Evolutionary conservation across 2,888 invertebrate species (phyloP), one percentile per base, ranked within the genome.

Genomic region (Hecatera dysodea): DNA sequence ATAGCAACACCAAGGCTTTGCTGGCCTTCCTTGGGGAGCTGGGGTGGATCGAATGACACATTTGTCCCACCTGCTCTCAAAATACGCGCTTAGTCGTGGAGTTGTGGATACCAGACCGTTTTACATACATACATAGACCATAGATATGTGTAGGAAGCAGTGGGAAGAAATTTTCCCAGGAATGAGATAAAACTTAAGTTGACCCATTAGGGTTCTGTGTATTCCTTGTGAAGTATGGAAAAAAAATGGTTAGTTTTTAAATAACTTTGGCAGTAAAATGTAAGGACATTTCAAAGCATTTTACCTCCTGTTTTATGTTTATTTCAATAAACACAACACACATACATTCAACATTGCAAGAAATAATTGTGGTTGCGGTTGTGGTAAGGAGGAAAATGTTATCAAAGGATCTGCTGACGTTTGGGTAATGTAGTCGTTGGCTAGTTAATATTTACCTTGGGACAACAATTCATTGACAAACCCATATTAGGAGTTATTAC

Each of bases 331-430:
- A 29, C 17, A 19, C 29, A 7, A 39, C 15, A n/a, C n/a, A n/a
- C n/a, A n/a, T 24, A 8, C 7, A 17, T 24, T 7, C 17, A 27
- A 4, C 2, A 22, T 22, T 27, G 7, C 19, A 1, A 6, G 15
- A 48, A 22, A 24, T 29, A 1, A 7, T n/a, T 29, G 9, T 8
- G 12, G 24, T 29, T 69, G 22, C 1, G 6, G n/a, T 36, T 52
- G 29, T 1, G 15, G 27, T 36, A 36, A 19, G 33, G n/a, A 69
- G 22, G 69, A 62, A 29, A 72, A 39, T 17, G n/a, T 42, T n/a
- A 24, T 19, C 15, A 19, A 42, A 3, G 12, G 6, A 2, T 27
- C 1, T 44, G 27, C 29, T 33, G 53, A 67, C 3, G 0, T 42
- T n/a, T 11, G 15, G 29, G 67, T 39, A 22, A 39, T 15, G 0